These are phyloP conservation scores for Centroberyx gerrardi DNA, from an alignment of 2,797 vertebrate species.

Conservation along the genomic window DNA sequence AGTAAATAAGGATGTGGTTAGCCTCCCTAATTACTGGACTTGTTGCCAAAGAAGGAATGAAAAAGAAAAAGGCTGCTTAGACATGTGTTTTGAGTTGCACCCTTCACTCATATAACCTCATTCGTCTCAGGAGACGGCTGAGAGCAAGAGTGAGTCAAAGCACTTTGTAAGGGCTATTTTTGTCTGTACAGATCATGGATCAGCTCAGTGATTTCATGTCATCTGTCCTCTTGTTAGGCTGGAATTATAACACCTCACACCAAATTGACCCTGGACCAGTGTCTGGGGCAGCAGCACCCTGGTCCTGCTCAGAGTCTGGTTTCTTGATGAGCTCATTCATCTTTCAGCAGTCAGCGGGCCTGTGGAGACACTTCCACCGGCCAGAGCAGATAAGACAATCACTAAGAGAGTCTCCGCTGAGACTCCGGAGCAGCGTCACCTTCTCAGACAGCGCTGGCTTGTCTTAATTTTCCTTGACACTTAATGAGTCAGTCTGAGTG, in stretches of 20 bases:
- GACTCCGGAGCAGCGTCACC: slow-evolving; percentile 35
- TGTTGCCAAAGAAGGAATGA: slow-evolving; percentile 68
- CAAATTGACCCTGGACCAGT: slow-evolving; percentile 21
- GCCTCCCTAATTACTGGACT: slow-evolving; percentile 72
- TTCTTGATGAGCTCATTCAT: slow-evolving; percentile 63
- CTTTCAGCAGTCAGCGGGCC: slow-evolving; percentile 57
- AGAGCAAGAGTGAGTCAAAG: slow-evolving; percentile 45
- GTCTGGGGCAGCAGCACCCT: slow-evolving; percentile 23
- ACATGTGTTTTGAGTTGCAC: slow-evolving; percentile 76
- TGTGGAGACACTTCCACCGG: slow-evolving; percentile 58
- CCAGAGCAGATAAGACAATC: slow-evolving; percentile 64
- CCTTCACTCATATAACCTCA: slow-evolving; percentile 54
- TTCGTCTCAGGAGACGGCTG: slow-evolving; percentile 59
- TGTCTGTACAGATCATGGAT: slow-evolving; percentile 39
- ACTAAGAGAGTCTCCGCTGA: slow-evolving; percentile 52
- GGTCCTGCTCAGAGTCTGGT: not conserved
- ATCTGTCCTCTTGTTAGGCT: not conserved
- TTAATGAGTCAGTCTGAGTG: slow-evolving; percentile 74
- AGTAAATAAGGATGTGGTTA: slow-evolving; percentile 81
- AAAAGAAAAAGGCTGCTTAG: slow-evolving; percentile 57
- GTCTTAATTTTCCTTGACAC: slow-evolving; percentile 69
- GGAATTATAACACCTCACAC: slow-evolving; percentile 44
- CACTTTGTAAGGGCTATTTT: slow-evolving; percentile 41
- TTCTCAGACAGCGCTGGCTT: slow-evolving; percentile 63
- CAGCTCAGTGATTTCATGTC: slow-evolving; percentile 11